Evolutionary conservation across 1,140 invertebrate genomes (phyloP).

Genomic region (Zaprionus inermis): DNA sequence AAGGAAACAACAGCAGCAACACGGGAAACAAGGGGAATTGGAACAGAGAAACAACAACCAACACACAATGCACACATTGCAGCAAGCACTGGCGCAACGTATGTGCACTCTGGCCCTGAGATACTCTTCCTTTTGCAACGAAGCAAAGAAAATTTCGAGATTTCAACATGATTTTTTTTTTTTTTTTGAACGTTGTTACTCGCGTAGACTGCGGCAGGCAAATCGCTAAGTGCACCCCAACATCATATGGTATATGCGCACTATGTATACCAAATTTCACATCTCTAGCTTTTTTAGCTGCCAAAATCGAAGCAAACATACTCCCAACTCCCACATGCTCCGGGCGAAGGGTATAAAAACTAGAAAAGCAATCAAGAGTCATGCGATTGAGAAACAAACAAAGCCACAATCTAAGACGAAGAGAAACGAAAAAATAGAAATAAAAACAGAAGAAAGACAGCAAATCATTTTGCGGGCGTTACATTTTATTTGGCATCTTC

Average conservation of each 20-base stretch:
- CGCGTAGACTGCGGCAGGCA: too few species aligned
- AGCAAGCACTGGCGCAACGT: neutral
- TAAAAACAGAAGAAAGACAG: constrained; percentile 43
- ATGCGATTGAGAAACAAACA: constrained; percentile 70
- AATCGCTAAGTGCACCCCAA: neutral
- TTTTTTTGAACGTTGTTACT: too few species aligned
- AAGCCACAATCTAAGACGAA: constrained; percentile 39
- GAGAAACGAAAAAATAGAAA: constrained; percentile 11
- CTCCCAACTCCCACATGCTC: neutral
- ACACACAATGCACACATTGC: constrained; percentile 3
- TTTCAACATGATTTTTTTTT: neutral
- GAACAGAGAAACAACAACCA: constrained; percentile 5
- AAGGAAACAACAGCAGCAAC: constrained; percentile 19
- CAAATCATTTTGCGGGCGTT: constrained; percentile 69
- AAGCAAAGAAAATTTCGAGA: neutral
- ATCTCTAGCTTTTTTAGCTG: neutral
- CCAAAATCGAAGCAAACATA: neutral
- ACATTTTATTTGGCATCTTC: constrained; percentile 56
- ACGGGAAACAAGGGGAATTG: neutral
- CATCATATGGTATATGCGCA: neutral
- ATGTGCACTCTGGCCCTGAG: neutral
- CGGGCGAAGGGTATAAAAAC: constrained; percentile 14
- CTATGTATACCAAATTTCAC: neutral
- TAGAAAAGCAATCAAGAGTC: constrained; percentile 70
- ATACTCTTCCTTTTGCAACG: neutral